Conservation (phyloP, 2,113 vertebrate genomes). For the Galeopterus variegatus region DNA sequence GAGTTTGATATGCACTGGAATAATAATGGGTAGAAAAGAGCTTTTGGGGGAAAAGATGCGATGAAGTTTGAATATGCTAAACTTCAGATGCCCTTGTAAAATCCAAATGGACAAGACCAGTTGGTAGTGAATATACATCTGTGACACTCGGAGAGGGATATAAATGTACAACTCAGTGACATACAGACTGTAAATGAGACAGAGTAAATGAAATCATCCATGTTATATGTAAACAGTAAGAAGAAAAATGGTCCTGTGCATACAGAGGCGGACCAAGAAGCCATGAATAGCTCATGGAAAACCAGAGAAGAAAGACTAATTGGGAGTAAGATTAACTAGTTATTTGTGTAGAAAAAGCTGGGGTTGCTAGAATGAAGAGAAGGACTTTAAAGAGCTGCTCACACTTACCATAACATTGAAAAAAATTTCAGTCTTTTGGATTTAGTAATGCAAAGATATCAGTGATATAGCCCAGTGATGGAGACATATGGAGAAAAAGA, state of each 20-base stretch:
- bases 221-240: rapidly evolving
- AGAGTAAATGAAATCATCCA: neutral
- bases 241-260: rapidly evolving
- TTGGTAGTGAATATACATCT: neutral
- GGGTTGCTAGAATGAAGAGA: neutral
- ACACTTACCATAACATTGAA: neutral
- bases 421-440: neutral
- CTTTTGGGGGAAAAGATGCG: neutral
- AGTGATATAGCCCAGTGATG: neutral
- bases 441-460: neutral
- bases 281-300: neutral
- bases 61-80: neutral
- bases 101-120: neutral
- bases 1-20: neutral
- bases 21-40: neutral
- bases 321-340: neutral
- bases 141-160: neutral
- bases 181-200: rapidly evolving
- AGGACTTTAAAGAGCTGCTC: neutral
- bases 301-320: neutral
- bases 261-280: too few relatives aligned
- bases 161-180: neutral
- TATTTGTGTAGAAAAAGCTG: neutral
- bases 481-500: neutral
- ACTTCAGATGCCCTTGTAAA: neutral